These are phyloP conservation scores for Takifugu rubripes DNA, from an alignment of 2,797 vertebrate genomes.

Conservation along the genomic window DNA sequence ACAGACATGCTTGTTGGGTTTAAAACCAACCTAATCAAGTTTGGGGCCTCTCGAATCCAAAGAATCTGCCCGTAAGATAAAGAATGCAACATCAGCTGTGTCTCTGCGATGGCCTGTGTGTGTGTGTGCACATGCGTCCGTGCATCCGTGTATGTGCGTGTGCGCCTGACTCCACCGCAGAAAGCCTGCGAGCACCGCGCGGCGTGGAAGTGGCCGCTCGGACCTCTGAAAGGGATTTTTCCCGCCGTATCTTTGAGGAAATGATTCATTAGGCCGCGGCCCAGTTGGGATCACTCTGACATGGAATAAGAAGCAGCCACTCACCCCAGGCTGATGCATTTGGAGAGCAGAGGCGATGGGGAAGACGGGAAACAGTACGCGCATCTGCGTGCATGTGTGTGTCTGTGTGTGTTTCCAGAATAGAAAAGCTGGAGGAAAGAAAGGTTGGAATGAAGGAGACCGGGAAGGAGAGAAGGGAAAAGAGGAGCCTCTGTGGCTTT, in stretches of 20 bases:
- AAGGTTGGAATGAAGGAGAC: slow-evolving; percentile 32
- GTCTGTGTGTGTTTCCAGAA: background rate
- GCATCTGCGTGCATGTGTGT: slow-evolving; percentile 4
- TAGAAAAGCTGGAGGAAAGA: slow-evolving; percentile 21
- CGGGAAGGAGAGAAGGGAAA: slow-evolving; percentile 1
- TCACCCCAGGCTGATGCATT: slow-evolving; percentile 55
- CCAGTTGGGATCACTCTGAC: slow-evolving; percentile 59
- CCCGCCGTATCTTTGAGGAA: slow-evolving; percentile 69
- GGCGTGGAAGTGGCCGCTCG: slow-evolving; percentile 33
- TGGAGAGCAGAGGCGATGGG: slow-evolving; percentile 45
- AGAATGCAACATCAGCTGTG: slow-evolving; percentile 25
- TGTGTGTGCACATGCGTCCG: slow-evolving; percentile 7
- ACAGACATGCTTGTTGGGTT: slow-evolving; percentile 50
- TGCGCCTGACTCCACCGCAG: slow-evolving; percentile 35
- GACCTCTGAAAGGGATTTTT: slow-evolving; percentile 67
- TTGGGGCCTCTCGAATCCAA: slow-evolving; percentile 38
- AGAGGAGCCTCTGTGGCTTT: slow-evolving; percentile 45
- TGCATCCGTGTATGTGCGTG: slow-evolving; percentile 38
- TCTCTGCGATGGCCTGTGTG: slow-evolving; percentile 20
- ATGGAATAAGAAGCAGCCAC: slow-evolving; percentile 69
- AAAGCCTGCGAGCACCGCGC: slow-evolving; percentile 34
- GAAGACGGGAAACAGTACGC: slow-evolving; percentile 51
- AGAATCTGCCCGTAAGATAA: slow-evolving; percentile 41
- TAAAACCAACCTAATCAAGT: slow-evolving; percentile 50
- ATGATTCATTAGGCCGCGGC: slow-evolving; percentile 64